Percentiles rank a stretch among this genome's conserved stretches.
Conservation (phyloP, 2,888 invertebrate genomes). For the Ophraella communa region DNA sequence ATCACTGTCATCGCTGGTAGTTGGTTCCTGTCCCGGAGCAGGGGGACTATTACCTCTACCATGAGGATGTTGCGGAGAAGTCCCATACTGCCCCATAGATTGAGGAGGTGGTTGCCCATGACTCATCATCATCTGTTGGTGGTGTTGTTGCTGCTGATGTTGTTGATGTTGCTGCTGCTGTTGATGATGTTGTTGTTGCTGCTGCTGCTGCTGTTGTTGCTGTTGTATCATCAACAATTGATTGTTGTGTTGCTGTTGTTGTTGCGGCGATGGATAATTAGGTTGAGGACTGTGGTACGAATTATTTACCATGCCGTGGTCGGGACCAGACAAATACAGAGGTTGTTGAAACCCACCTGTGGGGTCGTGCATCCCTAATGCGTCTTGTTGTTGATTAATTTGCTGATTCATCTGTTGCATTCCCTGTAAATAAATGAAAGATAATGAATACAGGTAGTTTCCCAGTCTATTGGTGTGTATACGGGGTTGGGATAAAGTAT, state of each 20-base stretch:
- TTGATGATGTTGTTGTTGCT: slow-evolving; percentile 53
- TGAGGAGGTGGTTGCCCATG: slow-evolving; percentile 60
- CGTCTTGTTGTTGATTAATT: slow-evolving; percentile 55
- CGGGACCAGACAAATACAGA: slow-evolving; percentile 65
- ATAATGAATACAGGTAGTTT: too few species aligned
- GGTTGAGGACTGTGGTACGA: slow-evolving; percentile 57
- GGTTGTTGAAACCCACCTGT: slow-evolving; percentile 72
- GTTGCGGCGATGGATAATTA: slow-evolving; percentile 51
- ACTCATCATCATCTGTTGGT: slow-evolving; percentile 59
- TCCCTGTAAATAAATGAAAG: slow-evolving; percentile 51
- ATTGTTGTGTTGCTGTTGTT: slow-evolving; percentile 12
- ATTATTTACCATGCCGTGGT: slow-evolving; percentile 58
- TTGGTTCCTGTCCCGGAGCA: slow-evolving; percentile 65
- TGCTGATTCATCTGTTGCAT: slow-evolving; percentile 59
- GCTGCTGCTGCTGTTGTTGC: slow-evolving; percentile 36
- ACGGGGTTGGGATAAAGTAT: too few species aligned
- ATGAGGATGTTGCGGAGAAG: slow-evolving; percentile 66
- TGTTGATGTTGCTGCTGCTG: slow-evolving; percentile 56
- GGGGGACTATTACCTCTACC: slow-evolving; percentile 69
- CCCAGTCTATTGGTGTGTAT: too few species aligned
- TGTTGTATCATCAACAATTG: neutral
- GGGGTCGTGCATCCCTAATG: slow-evolving; percentile 59
- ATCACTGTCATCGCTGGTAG: slow-evolving; percentile 87
- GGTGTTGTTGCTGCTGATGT: slow-evolving; percentile 57
- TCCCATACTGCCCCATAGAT: slow-evolving; percentile 57